These are phyloP conservation scores for Gobius niger DNA, from an alignment of 2,113 vertebrate species.

Conservation along the genomic window DNA sequence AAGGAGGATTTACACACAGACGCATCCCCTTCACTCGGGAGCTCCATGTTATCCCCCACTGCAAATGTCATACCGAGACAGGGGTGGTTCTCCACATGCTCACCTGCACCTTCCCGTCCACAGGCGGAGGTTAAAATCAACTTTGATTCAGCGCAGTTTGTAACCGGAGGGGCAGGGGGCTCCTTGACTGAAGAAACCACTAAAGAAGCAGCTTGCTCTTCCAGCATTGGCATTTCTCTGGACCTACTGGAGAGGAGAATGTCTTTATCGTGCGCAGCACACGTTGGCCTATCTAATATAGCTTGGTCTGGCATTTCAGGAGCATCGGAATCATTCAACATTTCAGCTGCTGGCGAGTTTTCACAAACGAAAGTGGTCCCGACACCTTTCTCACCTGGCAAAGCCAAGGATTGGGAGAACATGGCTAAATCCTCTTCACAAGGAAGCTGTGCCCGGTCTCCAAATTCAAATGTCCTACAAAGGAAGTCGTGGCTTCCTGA, in stretches of 20 bases:
- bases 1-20: constrained; percentile 7
- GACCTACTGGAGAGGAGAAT: constrained; percentile 62
- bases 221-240: constrained; percentile 61
- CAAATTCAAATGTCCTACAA: constrained; percentile 58
- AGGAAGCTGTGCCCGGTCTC: constrained; percentile 35
- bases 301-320: constrained; percentile 15
- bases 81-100: constrained; percentile 12
- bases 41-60: constrained; percentile 35
- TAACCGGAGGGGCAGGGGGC: constrained; percentile 31
- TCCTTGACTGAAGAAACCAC: constrained; percentile 58
- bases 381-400: constrained; percentile 44
- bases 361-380: constrained; percentile 53
- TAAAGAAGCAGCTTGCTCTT: constrained; percentile 42
- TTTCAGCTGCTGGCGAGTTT: constrained; percentile 25
- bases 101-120: constrained; percentile 11
- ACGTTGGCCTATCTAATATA: too few relatives aligned
- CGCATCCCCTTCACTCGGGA: constrained; percentile 37
- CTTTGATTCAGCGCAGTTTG: constrained; percentile 20
- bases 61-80: constrained; percentile 64
- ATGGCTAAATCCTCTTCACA: constrained; percentile 30
- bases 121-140: constrained; percentile 28
- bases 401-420: constrained; percentile 10
- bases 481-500: constrained; percentile 28
- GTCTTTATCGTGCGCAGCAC: too few relatives aligned
- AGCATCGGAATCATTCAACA: background rate